Evolutionary conservation across 2,888 invertebrate genomes (phyloP).

Genomic region (Hypselothyrea guttata): DNA sequence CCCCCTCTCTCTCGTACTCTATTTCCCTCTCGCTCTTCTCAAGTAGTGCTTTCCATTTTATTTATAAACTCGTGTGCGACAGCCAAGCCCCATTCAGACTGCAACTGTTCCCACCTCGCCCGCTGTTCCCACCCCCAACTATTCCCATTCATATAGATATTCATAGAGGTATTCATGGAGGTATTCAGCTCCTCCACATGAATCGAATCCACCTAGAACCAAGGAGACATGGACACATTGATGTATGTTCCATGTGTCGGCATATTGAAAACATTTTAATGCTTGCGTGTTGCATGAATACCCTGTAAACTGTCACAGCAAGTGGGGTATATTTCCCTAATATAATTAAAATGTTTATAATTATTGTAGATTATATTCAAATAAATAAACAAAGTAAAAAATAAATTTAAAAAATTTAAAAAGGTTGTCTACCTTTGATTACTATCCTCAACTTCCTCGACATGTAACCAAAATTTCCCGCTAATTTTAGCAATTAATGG

Average conservation of each 20-base stretch:
- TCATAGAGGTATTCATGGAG: background rate
- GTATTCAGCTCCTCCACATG: background rate
- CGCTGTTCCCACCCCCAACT: background rate
- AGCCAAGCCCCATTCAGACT: slow-evolving; percentile 40
- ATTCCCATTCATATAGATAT: slow-evolving; percentile 16
- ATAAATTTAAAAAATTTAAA: no score
- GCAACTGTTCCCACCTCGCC: background rate
- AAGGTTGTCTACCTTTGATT: no score
- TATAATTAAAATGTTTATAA: no score
- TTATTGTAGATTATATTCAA: no score
- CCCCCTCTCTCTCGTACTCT: background rate
- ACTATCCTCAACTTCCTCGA: no score
- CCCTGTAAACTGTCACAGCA: slow-evolving; percentile 5
- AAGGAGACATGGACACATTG: slow-evolving; percentile 15
- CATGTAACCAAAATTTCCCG: no score
- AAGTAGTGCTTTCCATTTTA: slow-evolving; percentile 61
- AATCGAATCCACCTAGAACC: background rate
- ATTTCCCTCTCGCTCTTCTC: slow-evolving; percentile 14
- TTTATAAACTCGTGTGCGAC: slow-evolving; percentile 61
- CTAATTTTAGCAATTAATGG: background rate
- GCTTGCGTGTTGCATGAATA: slow-evolving; percentile 11
- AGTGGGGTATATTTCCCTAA: background rate
- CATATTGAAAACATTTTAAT: slow-evolving; percentile 18
- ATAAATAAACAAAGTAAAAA: no score
- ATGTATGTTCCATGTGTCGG: slow-evolving; percentile 36